Evolutionary conservation across 2,888 invertebrate genomes (phyloP).

Genomic region (Teinopalpus imperialis): DNA sequence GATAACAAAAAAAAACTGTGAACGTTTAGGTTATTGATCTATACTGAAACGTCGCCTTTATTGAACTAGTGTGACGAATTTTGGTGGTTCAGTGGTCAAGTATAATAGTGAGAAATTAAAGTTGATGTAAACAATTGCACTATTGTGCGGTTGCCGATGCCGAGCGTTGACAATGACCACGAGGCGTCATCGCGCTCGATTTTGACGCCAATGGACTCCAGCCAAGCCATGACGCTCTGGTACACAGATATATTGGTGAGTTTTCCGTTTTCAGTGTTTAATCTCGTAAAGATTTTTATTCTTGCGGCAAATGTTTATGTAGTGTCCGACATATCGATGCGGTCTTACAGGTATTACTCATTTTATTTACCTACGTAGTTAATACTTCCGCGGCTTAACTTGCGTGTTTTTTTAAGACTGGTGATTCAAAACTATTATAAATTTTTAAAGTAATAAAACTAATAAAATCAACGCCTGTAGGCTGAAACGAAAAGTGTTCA

Average conservation of each 20-base stretch:
- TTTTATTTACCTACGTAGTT: conserved; percentile 2
- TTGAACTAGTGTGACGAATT: conserved; percentile 39
- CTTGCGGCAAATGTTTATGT: conserved; percentile 4
- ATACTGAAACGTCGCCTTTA: conserved; percentile 49
- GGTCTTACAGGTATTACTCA: not conserved
- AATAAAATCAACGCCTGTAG: too few relatives aligned
- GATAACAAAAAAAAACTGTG: conserved; percentile 1
- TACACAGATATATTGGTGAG: conserved; percentile 79
- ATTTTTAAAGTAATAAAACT: too few relatives aligned
- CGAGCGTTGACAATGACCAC: conserved; percentile 67
- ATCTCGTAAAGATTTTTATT: conserved; percentile 20
- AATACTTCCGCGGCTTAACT: not conserved
- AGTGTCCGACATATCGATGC: conserved; percentile 4
- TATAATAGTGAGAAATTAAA: conserved; percentile 31
- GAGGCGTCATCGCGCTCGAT: conserved; percentile 49
- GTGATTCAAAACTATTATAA: too few relatives aligned
- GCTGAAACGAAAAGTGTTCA: too few relatives aligned
- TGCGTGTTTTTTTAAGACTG: conserved; percentile 1
- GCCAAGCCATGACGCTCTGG: conserved; percentile 80
- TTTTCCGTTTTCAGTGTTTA: conserved; percentile 28
- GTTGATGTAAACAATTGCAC: conserved; percentile 48
- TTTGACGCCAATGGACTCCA: conserved; percentile 68
- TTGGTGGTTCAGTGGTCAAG: conserved; percentile 36
- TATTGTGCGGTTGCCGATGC: conserved; percentile 51
- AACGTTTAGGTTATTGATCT: conserved; percentile 43